Evolutionary conservation across 2,797 vertebrate species (phyloP).

Genomic region (Channa striata): DNA sequence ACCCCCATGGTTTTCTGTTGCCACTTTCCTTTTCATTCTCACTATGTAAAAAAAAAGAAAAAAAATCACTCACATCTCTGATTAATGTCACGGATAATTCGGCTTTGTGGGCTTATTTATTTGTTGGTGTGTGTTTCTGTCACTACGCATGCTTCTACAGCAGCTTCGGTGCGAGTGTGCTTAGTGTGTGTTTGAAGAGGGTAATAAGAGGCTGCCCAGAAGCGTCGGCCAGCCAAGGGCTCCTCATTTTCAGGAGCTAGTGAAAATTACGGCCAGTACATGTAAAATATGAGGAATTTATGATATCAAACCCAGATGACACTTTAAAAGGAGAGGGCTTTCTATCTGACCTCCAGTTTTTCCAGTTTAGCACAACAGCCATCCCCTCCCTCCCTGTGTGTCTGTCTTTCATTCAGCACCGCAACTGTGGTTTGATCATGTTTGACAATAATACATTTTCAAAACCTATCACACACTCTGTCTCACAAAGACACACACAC

Average conservation of each 20-base stretch:
- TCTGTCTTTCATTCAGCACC: conserved; percentile 57
- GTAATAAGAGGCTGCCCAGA: conserved; percentile 56
- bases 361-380: conserved; percentile 52
- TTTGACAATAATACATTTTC: conserved; percentile 38
- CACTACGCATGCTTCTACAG: conserved; percentile 28
- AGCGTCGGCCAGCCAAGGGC: conserved; percentile 37
- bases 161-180: conserved; percentile 31
- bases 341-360: conserved; percentile 80
- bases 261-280: conserved; percentile 80
- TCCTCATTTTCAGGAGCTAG: conserved; percentile 74
- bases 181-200: conserved; percentile 48
- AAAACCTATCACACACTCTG: neutral
- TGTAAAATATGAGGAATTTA: conserved; percentile 86
- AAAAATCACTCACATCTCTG: conserved; percentile 63
- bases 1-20: conserved; percentile 83
- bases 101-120: conserved; percentile 61
- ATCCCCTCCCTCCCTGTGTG: conserved; percentile 40
- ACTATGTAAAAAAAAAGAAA: too few species aligned
- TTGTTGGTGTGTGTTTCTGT: conserved; percentile 61
- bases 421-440: conserved; percentile 33
- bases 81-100: conserved; percentile 54
- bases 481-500: neutral
- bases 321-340: conserved; percentile 77
- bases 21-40: conserved; percentile 77
- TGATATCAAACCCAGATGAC: conserved; percentile 87